Conservation (phyloP, 2,888 invertebrate genomes). For the Ormia ochracea region DNA sequence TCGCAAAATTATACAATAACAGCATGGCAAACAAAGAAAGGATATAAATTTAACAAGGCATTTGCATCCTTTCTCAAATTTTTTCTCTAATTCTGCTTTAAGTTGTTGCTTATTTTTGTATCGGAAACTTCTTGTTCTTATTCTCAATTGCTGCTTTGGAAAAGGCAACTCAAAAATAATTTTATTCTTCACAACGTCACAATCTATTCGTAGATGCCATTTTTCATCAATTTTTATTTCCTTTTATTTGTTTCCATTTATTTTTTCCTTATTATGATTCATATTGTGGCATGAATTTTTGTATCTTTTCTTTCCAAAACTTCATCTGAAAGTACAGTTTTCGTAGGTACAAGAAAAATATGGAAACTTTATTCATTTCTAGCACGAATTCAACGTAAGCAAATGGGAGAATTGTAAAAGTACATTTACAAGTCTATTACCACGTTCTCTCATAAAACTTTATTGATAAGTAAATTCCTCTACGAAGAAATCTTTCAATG, state of each 20-base stretch:
- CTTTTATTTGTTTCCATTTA: background rate
- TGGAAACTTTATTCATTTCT: background rate
- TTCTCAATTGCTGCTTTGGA: constrained; percentile 30
- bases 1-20: background rate
- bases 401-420: background rate
- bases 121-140: background rate
- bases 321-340: background rate
- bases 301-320: background rate
- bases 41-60: constrained; percentile 8
- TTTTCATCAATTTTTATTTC: constrained; percentile 38
- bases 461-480: background rate
- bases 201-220: background rate
- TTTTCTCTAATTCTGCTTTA: background rate
- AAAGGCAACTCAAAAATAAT: constrained; percentile 1
- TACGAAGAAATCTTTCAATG: too few relatives aligned
- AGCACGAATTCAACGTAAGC: background rate
- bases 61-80: constrained; percentile 36
- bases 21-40: background rate
- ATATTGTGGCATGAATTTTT: background rate
- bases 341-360: background rate
- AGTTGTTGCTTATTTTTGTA: constrained; percentile 19
- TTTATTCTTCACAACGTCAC: background rate
- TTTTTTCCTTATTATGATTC: background rate
- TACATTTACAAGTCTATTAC: background rate
- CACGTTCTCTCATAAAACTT: background rate